Evolutionary conservation across 1,140 invertebrate species (phyloP).

Genomic region (Drosophila gunungcola): DNA sequence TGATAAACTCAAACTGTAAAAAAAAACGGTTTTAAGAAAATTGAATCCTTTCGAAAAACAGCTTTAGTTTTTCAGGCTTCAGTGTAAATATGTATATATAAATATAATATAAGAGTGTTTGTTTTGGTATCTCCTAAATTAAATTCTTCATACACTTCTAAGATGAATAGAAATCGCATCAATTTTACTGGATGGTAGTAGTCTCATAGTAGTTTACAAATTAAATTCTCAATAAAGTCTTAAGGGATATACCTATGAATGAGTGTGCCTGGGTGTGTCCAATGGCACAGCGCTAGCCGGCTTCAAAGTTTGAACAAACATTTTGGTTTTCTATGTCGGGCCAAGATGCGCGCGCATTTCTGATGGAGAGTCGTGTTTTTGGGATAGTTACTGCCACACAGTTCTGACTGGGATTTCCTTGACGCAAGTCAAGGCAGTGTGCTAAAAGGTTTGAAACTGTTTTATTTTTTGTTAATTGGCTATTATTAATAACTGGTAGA

Average conservation of each 20-base stretch:
- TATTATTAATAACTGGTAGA: not conserved
- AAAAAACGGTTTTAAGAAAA: no score
- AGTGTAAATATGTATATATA: no score
- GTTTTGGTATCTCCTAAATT: no score
- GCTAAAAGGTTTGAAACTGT: slow-evolving; percentile 53
- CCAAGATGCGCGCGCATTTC: slow-evolving; percentile 56
- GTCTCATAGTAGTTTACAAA: not conserved
- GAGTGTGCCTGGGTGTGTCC: slow-evolving; percentile 55
- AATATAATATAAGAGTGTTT: no score
- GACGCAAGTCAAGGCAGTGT: slow-evolving; percentile 52
- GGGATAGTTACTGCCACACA: slow-evolving; percentile 55
- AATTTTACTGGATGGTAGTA: no score
- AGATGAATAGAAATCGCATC: no score
- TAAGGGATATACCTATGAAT: slow-evolving; percentile 7
- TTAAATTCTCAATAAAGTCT: not conserved
- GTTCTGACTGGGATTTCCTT: slow-evolving; percentile 55
- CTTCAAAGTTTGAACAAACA: not conserved
- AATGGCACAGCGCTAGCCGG: slow-evolving; percentile 36
- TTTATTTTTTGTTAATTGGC: not conserved
- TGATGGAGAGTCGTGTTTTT: slow-evolving; percentile 20
- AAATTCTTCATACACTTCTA: no score
- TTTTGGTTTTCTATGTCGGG: slow-evolving; percentile 7
- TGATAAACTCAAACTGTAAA: no score
- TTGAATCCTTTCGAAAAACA: no score
- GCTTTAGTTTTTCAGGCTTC: no score